A percentile compares a stretch with the other conserved stretches of the same genome.
These are phyloP conservation scores for Tetragonula carbonaria DNA, from an alignment of 2,888 invertebrate genomes.

Conservation along the genomic window DNA sequence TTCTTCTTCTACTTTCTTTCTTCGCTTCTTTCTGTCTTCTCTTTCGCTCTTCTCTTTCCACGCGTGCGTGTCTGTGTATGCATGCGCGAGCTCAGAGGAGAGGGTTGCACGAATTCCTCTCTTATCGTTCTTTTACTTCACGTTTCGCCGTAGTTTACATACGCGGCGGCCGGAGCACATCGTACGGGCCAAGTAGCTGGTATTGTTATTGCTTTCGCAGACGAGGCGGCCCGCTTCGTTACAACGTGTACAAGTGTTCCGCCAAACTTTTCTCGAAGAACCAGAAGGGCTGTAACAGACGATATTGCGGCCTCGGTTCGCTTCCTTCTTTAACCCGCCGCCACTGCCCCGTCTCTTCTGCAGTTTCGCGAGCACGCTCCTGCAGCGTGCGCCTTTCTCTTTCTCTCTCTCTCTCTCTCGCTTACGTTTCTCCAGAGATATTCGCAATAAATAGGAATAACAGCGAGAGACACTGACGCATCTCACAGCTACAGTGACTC, in stretches of 20 bases:
- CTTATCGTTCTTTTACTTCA: slow-evolving; percentile 57
- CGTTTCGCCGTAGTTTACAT: slow-evolving; percentile 61
- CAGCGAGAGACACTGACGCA: slow-evolving; percentile 16
- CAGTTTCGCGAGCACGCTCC: neutral
- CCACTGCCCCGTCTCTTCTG: neutral
- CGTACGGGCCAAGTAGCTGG: slow-evolving; percentile 60
- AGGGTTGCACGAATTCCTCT: slow-evolving; percentile 53
- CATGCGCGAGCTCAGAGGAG: neutral
- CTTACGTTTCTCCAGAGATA: neutral
- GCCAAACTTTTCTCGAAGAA: slow-evolving; percentile 63
- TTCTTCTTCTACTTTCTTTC: neutral
- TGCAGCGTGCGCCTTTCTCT: neutral
- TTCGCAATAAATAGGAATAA: slow-evolving; percentile 17
- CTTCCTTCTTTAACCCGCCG: slow-evolving; percentile 29
- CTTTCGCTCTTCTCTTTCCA: neutral
- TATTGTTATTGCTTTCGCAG: slow-evolving; percentile 75
- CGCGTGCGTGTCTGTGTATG: neutral
- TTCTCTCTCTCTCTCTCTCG: neutral
- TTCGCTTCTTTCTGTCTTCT: neutral
- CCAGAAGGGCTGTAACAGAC: slow-evolving; percentile 38
- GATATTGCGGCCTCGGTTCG: slow-evolving; percentile 49
- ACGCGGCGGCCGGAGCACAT: slow-evolving; percentile 50
- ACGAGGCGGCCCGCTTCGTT: slow-evolving; percentile 68
- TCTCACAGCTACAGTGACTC: neutral
- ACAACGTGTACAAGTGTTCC: slow-evolving; percentile 67